These are phyloP conservation scores for Microcebus lehilahytsara DNA, from an alignment of 2,113 vertebrate species.

Conservation along the genomic window DNA sequence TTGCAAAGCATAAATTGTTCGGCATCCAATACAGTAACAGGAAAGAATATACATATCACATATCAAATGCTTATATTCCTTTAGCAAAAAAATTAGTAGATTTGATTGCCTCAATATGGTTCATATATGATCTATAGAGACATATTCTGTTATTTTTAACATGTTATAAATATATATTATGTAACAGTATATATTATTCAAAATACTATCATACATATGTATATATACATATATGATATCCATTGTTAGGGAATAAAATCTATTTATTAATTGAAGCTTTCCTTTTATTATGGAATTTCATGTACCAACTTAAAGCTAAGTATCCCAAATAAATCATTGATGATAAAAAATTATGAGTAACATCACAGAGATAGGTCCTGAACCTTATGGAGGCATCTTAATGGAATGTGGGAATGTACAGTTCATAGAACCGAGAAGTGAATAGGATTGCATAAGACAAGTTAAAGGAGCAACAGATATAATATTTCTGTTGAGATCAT, in stretches of 20 bases:
- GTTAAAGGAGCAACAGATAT: background rate
- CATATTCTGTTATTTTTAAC: background rate
- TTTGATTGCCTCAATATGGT: background rate
- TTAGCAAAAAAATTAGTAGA: background rate
- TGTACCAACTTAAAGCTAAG: background rate
- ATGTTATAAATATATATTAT: background rate
- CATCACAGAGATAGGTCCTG: background rate
- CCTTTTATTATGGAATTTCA: constrained; percentile 2
- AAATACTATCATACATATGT: background rate
- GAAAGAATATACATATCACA: background rate
- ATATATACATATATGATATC: background rate
- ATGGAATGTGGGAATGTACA: background rate
- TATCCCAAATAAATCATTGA: background rate
- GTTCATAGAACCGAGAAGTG: background rate
- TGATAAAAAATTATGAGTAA: background rate
- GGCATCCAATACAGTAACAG: background rate
- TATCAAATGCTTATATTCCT: background rate
- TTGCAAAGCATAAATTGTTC: background rate
- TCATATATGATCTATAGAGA: background rate
- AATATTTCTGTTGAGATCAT: background rate
- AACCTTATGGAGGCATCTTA: background rate
- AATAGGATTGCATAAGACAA: background rate
- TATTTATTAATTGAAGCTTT: background rate
- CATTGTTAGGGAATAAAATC: background rate
- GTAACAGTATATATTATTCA: background rate